Evolutionary conservation across 1,140 invertebrate species (phyloP), one percentile per base, ranked within the genome.

Genomic region (Aricia agestis): DNA sequence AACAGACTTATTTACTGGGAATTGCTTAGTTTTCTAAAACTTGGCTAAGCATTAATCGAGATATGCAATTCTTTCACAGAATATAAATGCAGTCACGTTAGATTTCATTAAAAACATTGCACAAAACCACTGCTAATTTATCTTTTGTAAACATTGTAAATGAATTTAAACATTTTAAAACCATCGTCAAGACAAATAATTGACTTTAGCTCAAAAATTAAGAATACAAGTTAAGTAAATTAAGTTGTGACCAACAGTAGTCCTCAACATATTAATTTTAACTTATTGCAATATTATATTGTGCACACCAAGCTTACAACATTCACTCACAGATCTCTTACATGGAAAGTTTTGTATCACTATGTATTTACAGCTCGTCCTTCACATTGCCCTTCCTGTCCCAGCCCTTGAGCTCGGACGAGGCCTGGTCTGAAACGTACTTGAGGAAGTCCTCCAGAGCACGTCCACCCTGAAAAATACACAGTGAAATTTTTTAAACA

Each of bases 391-490:
- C 99, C 81, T 95, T 96, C 72, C 97, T 95, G 90, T 97, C 97
- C 86, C 93, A 99, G 68, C 95, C 95, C 76, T 96, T 97, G 72
- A 99, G 94, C 82, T 97, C 97, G 69, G 95, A 93, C 36, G 97
- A 97, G 0, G 98, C 94, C 76, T 99, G 96, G 86, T 98, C 96
- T 41, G 98, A 96, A 81, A 99, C 96, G 91, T 98, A 99, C 84
- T 98, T 98, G 65, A 99, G 86, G 88, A 99, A 99, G 83, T 99
- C 98, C 69, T 99, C 95, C 0, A 99, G 89, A 78, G 98, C 97
- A 72, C 99, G 96, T 9, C 98, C 98, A 84, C 98, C 97, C 93
- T 96, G 87, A 0, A 93, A 78, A 6, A 42, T 68, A 69, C 10
- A 45, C 31, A 0, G n/a, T n/a, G n/a, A n/a, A n/a, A n/a, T n/a